These are phyloP conservation scores for Solea solea DNA, from an alignment of 2,113 vertebrate genomes.

Conservation along the genomic window DNA sequence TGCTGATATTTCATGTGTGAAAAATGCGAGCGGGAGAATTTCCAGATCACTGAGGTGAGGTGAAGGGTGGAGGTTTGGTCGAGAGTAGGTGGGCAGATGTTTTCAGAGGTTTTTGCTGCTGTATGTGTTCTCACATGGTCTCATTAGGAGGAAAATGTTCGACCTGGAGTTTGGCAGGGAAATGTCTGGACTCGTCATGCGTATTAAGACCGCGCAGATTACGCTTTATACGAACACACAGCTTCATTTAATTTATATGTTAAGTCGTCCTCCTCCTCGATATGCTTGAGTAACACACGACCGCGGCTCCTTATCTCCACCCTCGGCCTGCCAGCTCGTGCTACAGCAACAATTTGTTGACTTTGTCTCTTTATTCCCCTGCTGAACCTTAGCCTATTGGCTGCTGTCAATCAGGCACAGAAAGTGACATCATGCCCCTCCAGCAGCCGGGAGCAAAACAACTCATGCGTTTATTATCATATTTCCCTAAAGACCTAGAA, in stretches of 20 bases:
- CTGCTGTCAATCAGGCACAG: slow-evolving; percentile 38
- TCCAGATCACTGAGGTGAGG: too few species aligned
- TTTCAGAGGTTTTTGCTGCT: too few species aligned
- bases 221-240: neutral
- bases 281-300: neutral
- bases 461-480: neutral
- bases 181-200: neutral
- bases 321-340: neutral
- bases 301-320: neutral
- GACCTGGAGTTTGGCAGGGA: too few species aligned
- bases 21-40: too few species aligned
- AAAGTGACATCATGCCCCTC: neutral
- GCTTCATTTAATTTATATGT: too few species aligned
- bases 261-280: neutral
- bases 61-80: too few species aligned
- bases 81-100: too few species aligned
- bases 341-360: neutral
- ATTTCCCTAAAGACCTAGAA: slow-evolving; percentile 2
- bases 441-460: neutral
- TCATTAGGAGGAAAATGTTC: too few species aligned
- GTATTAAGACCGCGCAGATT: neutral
- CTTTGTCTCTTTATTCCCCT: neutral
- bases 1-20: too few species aligned
- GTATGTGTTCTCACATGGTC: too few species aligned
- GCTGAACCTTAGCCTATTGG: slow-evolving; percentile 12